Base-by-base conservation (phyloP, 2,113 vertebrate genomes). In the Takifugu flavidus region DNA sequence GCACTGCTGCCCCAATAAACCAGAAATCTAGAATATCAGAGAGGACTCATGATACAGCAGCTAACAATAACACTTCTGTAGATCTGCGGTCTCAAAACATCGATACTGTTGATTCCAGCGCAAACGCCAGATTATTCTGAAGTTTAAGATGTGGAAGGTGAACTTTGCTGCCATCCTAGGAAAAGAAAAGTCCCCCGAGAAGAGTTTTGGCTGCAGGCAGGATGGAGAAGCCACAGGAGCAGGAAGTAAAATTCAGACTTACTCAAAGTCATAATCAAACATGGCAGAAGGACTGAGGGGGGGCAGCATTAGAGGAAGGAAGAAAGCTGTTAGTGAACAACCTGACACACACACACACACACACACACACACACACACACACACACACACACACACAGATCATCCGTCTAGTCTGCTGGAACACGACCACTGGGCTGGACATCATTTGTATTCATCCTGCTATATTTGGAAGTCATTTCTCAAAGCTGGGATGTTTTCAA, bases 211-310 rank as follows among this genome's bases (percentile, higher is more conserved):
- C 34, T 62, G 68, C 61, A 63, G 70, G 62, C 64, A 70, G 63
- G 71, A 76, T 25, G 66, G 87, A 79, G 87, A 90, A 85, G 91
- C 89, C 90, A 92, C 90, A 93, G 91, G 90, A 90, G 84, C 93
- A 94, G 92, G 90, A 88, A 83, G 90, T 89, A 91, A 92, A 90
- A 93, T 91, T 20, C 89, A 89, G 91, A 99, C 97, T 99, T 99
- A 99, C 97, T 99, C 97, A 93, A 98, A 99, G 96, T 99, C 97
- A 99, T 99, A 99, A 97, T 98, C 96, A 98, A 97, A 98, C 95
- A 99, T 98, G 95, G 94, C 96, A 93, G 96, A 97, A 92, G 97
- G 97, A 91, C 97, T 99, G 94, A 88, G 91, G 91, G 92, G 89
- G 56, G 90, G 90, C 70, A 54, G 80, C 84, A 70, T 82, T 80